Conservation (phyloP, 1,140 invertebrate genomes). For the Dysdera silvatica region DNA sequence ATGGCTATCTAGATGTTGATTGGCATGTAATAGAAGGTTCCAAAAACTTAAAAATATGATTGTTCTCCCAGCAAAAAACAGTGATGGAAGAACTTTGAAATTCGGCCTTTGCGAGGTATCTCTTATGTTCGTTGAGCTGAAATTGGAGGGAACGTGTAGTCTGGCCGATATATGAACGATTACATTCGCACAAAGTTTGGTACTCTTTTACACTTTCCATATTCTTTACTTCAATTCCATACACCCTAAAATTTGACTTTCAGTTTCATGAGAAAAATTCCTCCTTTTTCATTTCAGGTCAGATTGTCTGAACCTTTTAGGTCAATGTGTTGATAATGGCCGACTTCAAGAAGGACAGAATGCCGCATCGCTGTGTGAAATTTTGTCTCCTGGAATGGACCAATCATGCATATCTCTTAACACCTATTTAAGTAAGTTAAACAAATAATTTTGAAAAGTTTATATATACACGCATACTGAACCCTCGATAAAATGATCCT, state of each 20-base stretch:
- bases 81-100: too few species aligned
- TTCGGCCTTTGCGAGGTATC: too few species aligned
- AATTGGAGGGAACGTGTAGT: background rate
- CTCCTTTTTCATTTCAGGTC: constrained; percentile 47
- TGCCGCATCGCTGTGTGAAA: constrained; percentile 43
- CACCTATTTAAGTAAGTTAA: constrained; percentile 52
- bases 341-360: constrained; percentile 34
- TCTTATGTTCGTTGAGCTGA: background rate
- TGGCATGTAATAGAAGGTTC: too few species aligned
- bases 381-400: constrained; percentile 52
- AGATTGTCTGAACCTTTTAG: constrained; percentile 68
- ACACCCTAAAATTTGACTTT: constrained; percentile 21
- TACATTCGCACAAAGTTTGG: background rate
- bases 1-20: too few species aligned
- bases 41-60: too few species aligned
- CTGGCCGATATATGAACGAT: background rate
- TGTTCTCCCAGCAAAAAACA: too few species aligned
- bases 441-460: background rate
- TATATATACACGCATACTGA: background rate
- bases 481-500: too few species aligned
- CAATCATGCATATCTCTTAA: constrained; percentile 65
- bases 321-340: constrained; percentile 72
- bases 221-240: constrained; percentile 10
- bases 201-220: background rate
- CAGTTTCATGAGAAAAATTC: background rate